Conservation (phyloP, 1,140 invertebrate species). For the Drosophila repletoides region DNA sequence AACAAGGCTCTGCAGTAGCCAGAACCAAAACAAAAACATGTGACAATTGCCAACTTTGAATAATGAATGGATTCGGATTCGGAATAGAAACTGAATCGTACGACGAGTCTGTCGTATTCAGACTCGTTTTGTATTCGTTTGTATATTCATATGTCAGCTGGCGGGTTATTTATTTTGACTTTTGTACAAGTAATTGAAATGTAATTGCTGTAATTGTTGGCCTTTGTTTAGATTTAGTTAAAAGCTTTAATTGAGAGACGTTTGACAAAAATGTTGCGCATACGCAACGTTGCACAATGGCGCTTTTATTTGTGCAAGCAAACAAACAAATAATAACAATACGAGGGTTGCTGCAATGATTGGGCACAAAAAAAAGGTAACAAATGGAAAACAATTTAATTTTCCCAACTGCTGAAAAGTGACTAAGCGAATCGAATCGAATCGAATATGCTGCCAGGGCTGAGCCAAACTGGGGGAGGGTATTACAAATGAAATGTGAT, state of each 20-base stretch:
- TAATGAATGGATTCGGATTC: conserved; percentile 65
- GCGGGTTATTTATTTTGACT: conserved; percentile 25
- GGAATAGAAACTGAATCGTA: conserved; percentile 25
- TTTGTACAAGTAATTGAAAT: conserved; percentile 66
- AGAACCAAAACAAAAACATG: conserved; percentile 13
- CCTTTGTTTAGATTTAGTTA: background rate
- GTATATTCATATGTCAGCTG: background rate
- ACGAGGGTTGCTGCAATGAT: conserved; percentile 40
- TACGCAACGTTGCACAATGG: conserved; percentile 26
- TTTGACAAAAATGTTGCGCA: conserved; percentile 19
- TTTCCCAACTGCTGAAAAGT: conserved; percentile 16
- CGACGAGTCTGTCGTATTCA: background rate
- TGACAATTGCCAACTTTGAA: conserved; percentile 63
- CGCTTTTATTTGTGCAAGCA: background rate
- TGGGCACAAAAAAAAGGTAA: conserved; percentile 12
- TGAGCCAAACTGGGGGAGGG: background rate
- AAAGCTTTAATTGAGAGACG: conserved; percentile 34
- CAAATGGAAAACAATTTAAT: conserved; percentile 37
- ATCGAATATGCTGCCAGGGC: no score
- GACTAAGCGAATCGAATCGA: conserved; percentile 19
- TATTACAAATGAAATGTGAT: conserved; percentile 35
- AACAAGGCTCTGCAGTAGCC: conserved; percentile 33
- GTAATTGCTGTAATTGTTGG: conserved; percentile 51
- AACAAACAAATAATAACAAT: background rate
- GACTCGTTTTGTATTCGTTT: conserved; percentile 1